Conservation (phyloP, 2,113 vertebrate genomes). For the Catharus bicknelli region DNA sequence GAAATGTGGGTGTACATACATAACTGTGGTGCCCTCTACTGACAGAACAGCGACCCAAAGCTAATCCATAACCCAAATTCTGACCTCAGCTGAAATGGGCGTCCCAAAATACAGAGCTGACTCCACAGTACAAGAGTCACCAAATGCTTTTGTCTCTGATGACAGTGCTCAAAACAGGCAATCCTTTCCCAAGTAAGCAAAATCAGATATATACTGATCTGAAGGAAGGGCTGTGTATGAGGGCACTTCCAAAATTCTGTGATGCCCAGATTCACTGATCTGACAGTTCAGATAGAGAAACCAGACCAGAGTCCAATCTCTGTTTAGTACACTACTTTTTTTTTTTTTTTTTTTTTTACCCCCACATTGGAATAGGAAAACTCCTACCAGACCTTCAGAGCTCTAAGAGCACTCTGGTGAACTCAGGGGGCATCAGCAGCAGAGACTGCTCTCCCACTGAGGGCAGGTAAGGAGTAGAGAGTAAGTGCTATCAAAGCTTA, state of each 20-base stretch:
- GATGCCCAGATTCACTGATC: background rate
- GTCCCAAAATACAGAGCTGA: background rate
- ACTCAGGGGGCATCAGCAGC: background rate
- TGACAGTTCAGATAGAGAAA: background rate
- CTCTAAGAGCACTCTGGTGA: background rate
- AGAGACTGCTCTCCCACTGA: background rate
- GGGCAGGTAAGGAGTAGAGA: background rate
- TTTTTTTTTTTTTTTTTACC: background rate
- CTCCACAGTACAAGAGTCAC: background rate
- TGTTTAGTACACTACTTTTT: background rate
- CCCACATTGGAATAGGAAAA: background rate
- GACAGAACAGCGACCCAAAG: background rate
- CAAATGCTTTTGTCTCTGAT: background rate
- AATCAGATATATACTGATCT: background rate
- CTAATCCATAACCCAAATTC: background rate
- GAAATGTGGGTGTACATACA: fast-evolving
- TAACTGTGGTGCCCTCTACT: background rate
- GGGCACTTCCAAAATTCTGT: background rate
- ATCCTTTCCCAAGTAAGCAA: background rate
- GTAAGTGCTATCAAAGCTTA: background rate
- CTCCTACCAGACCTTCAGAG: background rate
- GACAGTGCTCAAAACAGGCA: background rate
- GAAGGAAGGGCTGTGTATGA: background rate
- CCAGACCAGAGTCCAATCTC: background rate
- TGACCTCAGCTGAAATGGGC: background rate